Evolutionary conservation across 2,888 invertebrate species (phyloP), one percentile per base, ranked within the genome.

Genomic region (Chaitophorus viminalis): DNA sequence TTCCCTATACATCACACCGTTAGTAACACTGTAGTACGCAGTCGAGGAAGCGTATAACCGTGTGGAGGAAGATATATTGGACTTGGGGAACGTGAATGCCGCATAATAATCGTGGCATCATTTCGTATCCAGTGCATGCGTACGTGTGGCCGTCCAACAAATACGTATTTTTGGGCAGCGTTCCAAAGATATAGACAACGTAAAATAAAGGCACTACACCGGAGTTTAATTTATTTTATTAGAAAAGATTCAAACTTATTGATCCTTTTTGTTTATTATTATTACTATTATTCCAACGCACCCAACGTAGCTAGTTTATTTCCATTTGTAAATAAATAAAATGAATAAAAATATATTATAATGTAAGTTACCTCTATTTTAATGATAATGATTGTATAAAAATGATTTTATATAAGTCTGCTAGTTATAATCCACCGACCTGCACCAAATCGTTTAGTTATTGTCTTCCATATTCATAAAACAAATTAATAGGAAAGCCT

Each of bases 21-120:
- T 82, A n/a, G n/a, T 82, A 54, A 33, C n/a, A 14, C 52, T 31
- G 33, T 60, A 25, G 29, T 39, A 18, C n/a, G 11, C 39, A 39
- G 65, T 68, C 39, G 11, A 29, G 39, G 4, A 39, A 65, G 29
- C 14, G 46, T 29, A 36, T 33, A 39, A 65, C 21, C 14, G 46
- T 29, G 54, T 33, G 36, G 29, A 39, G 31, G 75, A 83, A 82
- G 75, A 39, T 29, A 83, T 75, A 75, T 74, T 33, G 31, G 75
- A 72, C 70, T 54, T 72, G 33, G 46, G 21, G 68, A 33, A 52
- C 77, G 77, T 3, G 33, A 77, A 77, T 85, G 77, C 84, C 52
- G 84, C 84, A 85, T 85, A 85, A 77, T 76, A 85, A 77, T 65
- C 33, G 21, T 25, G 68, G 36, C 31, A 54, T 81, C 39, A 39